Conservation (phyloP, 64 coral and sea anemone species). For the Porites lutea region DNA sequence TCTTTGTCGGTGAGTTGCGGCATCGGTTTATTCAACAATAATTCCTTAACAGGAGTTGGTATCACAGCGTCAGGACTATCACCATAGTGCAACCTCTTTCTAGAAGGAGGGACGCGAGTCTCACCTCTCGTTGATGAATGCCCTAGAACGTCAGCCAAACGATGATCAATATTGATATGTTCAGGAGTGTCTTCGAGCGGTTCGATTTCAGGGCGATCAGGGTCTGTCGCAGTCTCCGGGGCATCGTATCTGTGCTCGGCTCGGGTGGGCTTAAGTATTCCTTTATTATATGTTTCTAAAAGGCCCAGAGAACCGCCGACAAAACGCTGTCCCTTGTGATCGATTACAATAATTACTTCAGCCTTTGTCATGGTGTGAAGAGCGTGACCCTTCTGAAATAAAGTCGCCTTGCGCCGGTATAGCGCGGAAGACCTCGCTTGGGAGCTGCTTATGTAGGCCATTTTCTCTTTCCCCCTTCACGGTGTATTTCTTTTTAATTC, state of each 20-base stretch:
- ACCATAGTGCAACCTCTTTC: constrained; percentile 31
- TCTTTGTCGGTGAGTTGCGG: constrained; percentile 13
- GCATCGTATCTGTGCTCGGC: constrained; percentile 21
- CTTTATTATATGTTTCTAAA: constrained; percentile 14
- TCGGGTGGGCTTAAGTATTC: constrained; percentile 20
- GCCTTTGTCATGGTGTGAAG: not conserved
- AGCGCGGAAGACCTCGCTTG: constrained; percentile 24
- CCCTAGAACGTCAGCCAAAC: constrained; percentile 37
- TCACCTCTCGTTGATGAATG: constrained; percentile 22
- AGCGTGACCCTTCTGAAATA: constrained; percentile 18
- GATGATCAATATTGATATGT: constrained; percentile 23
- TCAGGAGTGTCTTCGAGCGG: constrained; percentile 55
- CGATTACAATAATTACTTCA: constrained; percentile 22
- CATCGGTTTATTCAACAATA: constrained; percentile 31
- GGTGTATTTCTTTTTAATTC: constrained; percentile 23
- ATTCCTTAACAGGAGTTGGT: constrained; percentile 24
- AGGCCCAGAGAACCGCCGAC: not conserved
- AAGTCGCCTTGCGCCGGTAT: constrained; percentile 11
- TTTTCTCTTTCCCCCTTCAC: constrained; percentile 14
- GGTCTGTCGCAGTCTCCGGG: constrained; percentile 5
- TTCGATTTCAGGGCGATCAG: constrained; percentile 25
- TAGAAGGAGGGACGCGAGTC: constrained; percentile 26
- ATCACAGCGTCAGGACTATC: constrained; percentile 22
- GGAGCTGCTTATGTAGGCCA: constrained; percentile 7
- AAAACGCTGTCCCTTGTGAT: constrained; percentile 15